Percentiles rank a stretch among this genome's conserved stretches.
These are phyloP conservation scores for Acholoe squamosa DNA, from an alignment of 2,888 invertebrate genomes.

Conservation along the genomic window DNA sequence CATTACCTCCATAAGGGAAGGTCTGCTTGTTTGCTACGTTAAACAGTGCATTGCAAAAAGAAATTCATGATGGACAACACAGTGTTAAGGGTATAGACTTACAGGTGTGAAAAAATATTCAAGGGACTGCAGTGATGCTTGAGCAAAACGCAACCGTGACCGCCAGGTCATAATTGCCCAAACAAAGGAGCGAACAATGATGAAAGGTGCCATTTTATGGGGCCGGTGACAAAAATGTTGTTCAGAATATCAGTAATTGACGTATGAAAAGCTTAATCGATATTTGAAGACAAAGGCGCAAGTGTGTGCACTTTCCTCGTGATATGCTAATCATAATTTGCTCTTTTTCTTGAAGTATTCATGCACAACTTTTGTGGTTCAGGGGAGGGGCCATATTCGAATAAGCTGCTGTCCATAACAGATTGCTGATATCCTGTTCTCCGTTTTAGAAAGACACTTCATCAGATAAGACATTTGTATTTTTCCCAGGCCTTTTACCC, in stretches of 20 bases:
- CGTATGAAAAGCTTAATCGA: not conserved
- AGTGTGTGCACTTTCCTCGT: too few relatives aligned
- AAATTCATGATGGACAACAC: not conserved
- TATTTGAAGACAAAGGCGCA: too few relatives aligned
- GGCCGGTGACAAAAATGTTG: not conserved
- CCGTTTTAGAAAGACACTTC: too few relatives aligned
- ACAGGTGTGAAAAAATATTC: not conserved
- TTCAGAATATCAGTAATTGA: not conserved
- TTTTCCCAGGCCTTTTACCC: too few relatives aligned
- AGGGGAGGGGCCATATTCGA: too few relatives aligned
- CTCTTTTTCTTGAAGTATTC: too few relatives aligned
- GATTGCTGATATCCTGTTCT: too few relatives aligned
- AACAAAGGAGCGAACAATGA: not conserved
- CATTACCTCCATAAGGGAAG: not conserved
- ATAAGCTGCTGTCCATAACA: too few relatives aligned
- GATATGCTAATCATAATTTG: too few relatives aligned
- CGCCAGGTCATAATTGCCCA: not conserved
- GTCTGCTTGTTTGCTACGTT: not conserved
- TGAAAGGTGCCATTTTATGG: not conserved
- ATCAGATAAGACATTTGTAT: too few relatives aligned
- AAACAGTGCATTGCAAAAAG: slow-evolving; percentile 57
- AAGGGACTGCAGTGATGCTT: not conserved
- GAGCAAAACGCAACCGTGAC: too few relatives aligned
- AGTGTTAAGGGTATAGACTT: not conserved
- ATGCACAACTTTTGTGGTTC: too few relatives aligned